Percentiles rank a stretch among this genome's conserved stretches.
Conservation (phyloP, 2,797 vertebrate genomes). For the Cheirogaleus major region DNA sequence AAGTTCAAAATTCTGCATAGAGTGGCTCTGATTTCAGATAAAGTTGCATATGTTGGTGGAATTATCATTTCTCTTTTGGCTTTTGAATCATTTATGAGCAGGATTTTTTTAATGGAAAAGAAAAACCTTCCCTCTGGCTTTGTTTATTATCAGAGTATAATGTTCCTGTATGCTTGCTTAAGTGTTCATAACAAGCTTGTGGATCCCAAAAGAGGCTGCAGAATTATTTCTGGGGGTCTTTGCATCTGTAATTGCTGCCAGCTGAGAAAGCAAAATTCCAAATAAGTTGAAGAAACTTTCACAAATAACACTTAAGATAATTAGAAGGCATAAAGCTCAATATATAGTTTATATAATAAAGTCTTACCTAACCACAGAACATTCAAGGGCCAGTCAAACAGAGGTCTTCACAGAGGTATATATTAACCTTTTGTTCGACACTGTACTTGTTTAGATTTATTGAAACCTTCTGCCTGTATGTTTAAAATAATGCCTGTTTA, state of each 20-base stretch:
- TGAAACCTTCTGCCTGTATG: constrained; percentile 32
- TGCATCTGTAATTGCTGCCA: constrained; percentile 76
- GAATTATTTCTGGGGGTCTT: constrained; percentile 76
- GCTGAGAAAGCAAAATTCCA: constrained; percentile 72
- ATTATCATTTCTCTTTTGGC: constrained; percentile 41
- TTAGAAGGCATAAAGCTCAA: constrained; percentile 68
- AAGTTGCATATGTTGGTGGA: neutral
- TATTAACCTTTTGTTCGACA: constrained; percentile 48
- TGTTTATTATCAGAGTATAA: constrained; percentile 61
- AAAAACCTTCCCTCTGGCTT: constrained; percentile 45
- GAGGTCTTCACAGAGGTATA: constrained; percentile 42
- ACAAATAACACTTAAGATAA: constrained; percentile 74
- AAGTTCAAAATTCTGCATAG: neutral
- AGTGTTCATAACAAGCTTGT: constrained; percentile 31
- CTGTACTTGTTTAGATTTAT: constrained; percentile 51
- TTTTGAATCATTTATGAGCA: constrained; percentile 63
- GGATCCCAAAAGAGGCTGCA: neutral
- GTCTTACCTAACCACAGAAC: constrained; percentile 56
- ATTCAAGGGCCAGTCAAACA: constrained; percentile 18
- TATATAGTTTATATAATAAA: constrained; percentile 61
- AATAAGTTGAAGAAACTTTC: constrained; percentile 71
- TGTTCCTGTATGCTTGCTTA: neutral
- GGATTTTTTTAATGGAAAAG: constrained; percentile 24
- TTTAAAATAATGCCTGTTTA: constrained; percentile 35
- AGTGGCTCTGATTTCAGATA: constrained; percentile 45